phyloP scores from a whole-genome alignment of 2,888 invertebrate species.

The Adineta ricciae region DNA sequence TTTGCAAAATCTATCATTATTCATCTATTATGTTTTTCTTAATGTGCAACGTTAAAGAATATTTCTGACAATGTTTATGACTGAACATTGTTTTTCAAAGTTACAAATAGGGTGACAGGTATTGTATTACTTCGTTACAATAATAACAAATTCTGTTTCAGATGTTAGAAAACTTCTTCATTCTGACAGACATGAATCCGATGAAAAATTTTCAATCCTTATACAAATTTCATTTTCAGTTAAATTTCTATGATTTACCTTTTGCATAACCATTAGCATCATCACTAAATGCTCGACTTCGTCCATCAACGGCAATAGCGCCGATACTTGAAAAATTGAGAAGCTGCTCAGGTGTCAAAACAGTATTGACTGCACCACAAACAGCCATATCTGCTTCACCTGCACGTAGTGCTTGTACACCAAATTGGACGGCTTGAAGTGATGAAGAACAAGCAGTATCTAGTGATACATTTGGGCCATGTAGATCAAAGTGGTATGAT shows the following conservation, averaged over 20 bases:
- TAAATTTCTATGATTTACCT: constrained; percentile 35
- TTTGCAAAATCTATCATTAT: too few relatives aligned
- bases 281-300: constrained; percentile 38
- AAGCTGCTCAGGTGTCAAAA: neutral
- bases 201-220: constrained; percentile 33
- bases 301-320: constrained; percentile 37
- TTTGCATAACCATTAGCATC: constrained; percentile 39
- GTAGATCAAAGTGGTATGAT: constrained; percentile 38
- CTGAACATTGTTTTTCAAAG: too few relatives aligned
- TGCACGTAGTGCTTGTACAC: constrained; percentile 37
- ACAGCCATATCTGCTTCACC: constrained; percentile 35
- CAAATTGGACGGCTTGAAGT: constrained; percentile 38
- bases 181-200: constrained; percentile 38
- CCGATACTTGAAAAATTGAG: neutral
- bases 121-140: too few relatives aligned
- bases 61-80: too few relatives aligned
- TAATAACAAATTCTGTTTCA: too few relatives aligned
- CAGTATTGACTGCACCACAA: neutral
- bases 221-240: too few relatives aligned
- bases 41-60: too few relatives aligned
- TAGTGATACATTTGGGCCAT: constrained; percentile 38
- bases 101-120: too few relatives aligned
- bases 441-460: constrained; percentile 41
- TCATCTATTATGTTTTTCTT: too few relatives aligned
- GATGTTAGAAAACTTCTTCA: constrained; percentile 36